Evolutionary conservation across 2,113 vertebrate genomes (phyloP).

Genomic region (Nothobranchius kuhntae): DNA sequence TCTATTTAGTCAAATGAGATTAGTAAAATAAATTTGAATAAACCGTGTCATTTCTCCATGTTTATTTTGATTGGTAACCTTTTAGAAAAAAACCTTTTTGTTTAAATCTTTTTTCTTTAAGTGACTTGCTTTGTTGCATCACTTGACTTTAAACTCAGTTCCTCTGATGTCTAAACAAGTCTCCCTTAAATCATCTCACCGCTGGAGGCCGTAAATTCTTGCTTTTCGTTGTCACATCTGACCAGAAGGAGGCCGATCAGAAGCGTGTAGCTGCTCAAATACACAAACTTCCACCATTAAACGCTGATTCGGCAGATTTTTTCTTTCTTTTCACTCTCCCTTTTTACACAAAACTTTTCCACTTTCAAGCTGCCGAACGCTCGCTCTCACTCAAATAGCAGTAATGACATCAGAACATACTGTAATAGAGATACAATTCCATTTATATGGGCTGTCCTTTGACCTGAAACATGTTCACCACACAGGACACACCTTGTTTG

Average conservation of each 20-base stretch:
- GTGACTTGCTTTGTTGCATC: conserved; percentile 33
- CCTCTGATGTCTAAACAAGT: conserved; percentile 5
- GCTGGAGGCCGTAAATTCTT: conserved; percentile 8
- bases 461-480: conserved; percentile 42
- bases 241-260: background rate
- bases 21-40: too few relatives aligned
- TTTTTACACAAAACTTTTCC: background rate
- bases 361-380: background rate
- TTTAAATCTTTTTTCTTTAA: too few relatives aligned
- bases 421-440: conserved; percentile 1
- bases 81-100: too few relatives aligned
- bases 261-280: background rate
- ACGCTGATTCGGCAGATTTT: background rate
- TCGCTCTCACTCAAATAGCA: background rate
- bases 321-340: background rate
- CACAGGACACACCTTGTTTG: conserved; percentile 60
- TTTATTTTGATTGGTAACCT: too few relatives aligned
- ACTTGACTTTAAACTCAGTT: conserved; percentile 6
- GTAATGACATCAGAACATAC: background rate
- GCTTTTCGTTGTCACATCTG: background rate
- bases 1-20: too few relatives aligned
- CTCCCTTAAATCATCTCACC: background rate
- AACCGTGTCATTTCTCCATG: too few relatives aligned
- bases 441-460: conserved; percentile 44
- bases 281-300: background rate